Evolutionary conservation across 1,140 invertebrate genomes (phyloP).

Genomic region (Drosophila nannoptera): DNA sequence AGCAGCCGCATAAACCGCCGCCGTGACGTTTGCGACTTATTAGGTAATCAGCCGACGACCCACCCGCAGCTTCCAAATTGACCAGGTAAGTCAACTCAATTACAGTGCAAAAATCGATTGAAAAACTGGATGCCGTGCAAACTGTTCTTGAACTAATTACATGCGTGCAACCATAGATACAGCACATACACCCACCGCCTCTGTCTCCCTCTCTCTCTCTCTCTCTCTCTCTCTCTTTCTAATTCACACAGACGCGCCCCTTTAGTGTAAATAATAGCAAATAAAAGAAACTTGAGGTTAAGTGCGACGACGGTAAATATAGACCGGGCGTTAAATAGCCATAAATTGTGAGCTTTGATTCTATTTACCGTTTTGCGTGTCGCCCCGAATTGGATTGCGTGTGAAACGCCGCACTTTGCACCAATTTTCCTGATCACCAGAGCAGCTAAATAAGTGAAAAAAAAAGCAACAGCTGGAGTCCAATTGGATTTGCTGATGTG

Average conservation of each 20-base stretch:
- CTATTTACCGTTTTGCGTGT: constrained; percentile 53
- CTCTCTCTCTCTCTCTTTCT: too few relatives aligned
- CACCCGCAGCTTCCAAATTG: constrained; percentile 4
- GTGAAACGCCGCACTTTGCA: constrained; percentile 28
- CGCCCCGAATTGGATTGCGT: constrained; percentile 63
- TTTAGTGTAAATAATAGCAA: not conserved
- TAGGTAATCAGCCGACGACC: constrained; percentile 31
- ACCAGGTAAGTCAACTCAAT: constrained; percentile 24
- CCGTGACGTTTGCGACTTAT: constrained; percentile 20
- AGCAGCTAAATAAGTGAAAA: not conserved
- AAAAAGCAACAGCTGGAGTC: not conserved
- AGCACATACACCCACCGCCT: constrained; percentile 5
- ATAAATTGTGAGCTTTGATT: constrained; percentile 37
- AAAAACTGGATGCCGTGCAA: constrained; percentile 8
- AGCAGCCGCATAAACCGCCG: constrained; percentile 17
- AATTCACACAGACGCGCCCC: too few relatives aligned
- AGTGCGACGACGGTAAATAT: constrained; percentile 40
- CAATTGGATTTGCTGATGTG: constrained; percentile 35
- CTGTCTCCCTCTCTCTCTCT: too few relatives aligned
- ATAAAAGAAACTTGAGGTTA: constrained; percentile 18
- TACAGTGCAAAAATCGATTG: constrained; percentile 15
- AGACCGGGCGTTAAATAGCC: constrained; percentile 35
- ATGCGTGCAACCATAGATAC: not conserved
- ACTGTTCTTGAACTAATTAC: constrained; percentile 55
- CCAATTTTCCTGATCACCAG: constrained; percentile 20